phyloP scores from a whole-genome alignment of 1,140 invertebrate species.

The Heliconius congener region DNA sequence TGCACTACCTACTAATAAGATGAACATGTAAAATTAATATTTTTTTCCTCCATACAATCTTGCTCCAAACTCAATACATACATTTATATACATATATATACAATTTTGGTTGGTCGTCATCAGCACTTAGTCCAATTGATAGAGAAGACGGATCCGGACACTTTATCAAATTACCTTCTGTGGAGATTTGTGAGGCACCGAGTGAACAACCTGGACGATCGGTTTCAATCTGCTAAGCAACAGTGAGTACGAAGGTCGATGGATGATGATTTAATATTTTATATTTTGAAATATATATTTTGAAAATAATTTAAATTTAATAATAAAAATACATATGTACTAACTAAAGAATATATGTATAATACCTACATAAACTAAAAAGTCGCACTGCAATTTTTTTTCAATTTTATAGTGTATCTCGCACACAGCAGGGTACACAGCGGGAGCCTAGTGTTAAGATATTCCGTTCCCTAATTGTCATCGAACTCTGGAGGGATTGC shows the following conservation, averaged over 20 bases:
- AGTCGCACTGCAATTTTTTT: too few relatives aligned
- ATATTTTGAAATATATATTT: background rate
- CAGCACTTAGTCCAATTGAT: constrained; percentile 80
- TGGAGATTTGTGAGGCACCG: constrained; percentile 94
- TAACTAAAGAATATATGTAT: too few relatives aligned
- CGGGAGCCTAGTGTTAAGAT: too few relatives aligned
- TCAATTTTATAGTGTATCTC: too few relatives aligned
- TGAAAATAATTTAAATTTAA: too few relatives aligned
- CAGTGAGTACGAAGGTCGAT: constrained; percentile 65
- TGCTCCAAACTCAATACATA: background rate
- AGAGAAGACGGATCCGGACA: constrained; percentile 65
- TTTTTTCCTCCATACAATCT: background rate
- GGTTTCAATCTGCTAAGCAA: constrained; percentile 87
- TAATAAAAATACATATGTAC: too few relatives aligned
- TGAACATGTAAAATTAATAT: background rate
- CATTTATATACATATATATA: background rate
- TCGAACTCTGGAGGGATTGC: too few relatives aligned
- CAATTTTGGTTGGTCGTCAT: constrained; percentile 36
- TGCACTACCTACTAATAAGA: background rate
- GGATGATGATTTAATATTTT: background rate
- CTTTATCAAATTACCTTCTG: constrained; percentile 89
- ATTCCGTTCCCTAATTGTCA: too few relatives aligned
- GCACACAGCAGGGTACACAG: too few relatives aligned
- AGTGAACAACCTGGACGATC: constrained; percentile 91
- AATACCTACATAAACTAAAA: too few relatives aligned